A percentile compares a stretch with the other conserved stretches of the same genome.
These are phyloP conservation scores for Charanyca ferruginea DNA, from an alignment of 2,888 invertebrate species.

Conservation along the genomic window DNA sequence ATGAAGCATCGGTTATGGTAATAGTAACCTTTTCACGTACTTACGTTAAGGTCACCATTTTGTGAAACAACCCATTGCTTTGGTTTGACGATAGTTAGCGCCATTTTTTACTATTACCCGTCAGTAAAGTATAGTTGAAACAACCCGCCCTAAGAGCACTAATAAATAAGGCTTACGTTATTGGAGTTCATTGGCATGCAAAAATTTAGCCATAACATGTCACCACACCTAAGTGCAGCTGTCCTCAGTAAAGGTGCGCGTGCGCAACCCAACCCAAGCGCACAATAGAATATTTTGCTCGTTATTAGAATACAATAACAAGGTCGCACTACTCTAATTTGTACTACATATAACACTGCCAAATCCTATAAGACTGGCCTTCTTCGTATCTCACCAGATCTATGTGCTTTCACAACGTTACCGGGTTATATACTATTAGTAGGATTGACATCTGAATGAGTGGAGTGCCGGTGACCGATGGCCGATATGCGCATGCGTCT, in stretches of 20 bases:
- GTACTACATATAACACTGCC: conserved; percentile 65
- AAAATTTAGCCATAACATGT: conserved; percentile 46
- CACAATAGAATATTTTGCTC: conserved; percentile 83
- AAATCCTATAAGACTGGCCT: conserved; percentile 38
- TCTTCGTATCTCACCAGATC: conserved; percentile 29
- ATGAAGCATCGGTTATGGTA: no score
- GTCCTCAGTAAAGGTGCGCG: conserved; percentile 69
- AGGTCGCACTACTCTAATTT: conserved; percentile 77
- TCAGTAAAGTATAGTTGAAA: no score
- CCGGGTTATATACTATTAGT: conserved; percentile 67
- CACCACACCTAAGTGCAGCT: conserved; percentile 56
- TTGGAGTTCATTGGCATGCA: conserved; percentile 24
- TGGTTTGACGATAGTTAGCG: no score
- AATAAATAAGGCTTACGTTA: not conserved
- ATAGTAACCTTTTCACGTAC: no score
- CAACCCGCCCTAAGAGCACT: no score
- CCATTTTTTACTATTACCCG: no score
- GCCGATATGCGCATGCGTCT: conserved; percentile 61
- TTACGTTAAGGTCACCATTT: no score
- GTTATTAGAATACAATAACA: conserved; percentile 86
- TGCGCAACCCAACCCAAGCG: conserved; percentile 60
- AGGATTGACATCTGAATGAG: conserved; percentile 83
- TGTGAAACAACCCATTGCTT: no score
- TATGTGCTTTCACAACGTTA: conserved; percentile 58
- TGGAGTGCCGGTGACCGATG: conserved; percentile 65